Conservation (phyloP, 2,797 vertebrate genomes). For the Intellagama lesueurii region DNA sequence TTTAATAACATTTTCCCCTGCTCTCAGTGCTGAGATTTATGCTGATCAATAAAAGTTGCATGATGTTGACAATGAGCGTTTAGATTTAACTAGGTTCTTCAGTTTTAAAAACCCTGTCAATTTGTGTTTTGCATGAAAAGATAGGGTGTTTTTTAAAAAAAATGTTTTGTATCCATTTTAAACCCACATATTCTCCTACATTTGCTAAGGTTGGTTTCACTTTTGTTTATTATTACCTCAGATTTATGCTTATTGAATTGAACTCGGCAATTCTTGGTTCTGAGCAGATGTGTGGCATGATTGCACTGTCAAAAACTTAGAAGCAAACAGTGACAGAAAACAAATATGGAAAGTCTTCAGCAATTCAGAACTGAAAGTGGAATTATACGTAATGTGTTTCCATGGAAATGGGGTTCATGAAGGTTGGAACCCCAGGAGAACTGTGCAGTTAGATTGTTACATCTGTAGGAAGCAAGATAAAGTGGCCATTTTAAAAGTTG, state of each 20-base stretch:
- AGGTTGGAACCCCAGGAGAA: background rate
- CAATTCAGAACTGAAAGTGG: background rate
- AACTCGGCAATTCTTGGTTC: background rate
- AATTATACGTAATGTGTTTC: background rate
- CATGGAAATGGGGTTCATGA: background rate
- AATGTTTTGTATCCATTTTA: background rate
- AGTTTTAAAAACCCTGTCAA: conserved; percentile 54
- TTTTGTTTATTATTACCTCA: background rate
- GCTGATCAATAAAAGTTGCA: conserved; percentile 69
- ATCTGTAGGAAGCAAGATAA: background rate
- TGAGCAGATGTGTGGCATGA: background rate
- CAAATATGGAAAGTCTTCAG: background rate
- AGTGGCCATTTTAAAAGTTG: background rate
- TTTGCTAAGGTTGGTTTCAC: background rate
- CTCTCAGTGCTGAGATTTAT: conserved; percentile 71
- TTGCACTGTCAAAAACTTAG: background rate
- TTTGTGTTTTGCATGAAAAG: conserved; percentile 50
- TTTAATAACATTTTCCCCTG: conserved; percentile 68
- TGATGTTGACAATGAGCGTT: conserved; percentile 65
- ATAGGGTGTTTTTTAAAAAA: conserved; percentile 45
- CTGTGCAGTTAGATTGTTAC: background rate
- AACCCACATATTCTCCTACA: background rate
- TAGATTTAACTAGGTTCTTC: conserved; percentile 69
- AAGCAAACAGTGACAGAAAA: background rate
- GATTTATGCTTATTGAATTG: background rate